Conservation (phyloP, 1,140 invertebrate species). For the Helicorthomorpha holstii region DNA sequence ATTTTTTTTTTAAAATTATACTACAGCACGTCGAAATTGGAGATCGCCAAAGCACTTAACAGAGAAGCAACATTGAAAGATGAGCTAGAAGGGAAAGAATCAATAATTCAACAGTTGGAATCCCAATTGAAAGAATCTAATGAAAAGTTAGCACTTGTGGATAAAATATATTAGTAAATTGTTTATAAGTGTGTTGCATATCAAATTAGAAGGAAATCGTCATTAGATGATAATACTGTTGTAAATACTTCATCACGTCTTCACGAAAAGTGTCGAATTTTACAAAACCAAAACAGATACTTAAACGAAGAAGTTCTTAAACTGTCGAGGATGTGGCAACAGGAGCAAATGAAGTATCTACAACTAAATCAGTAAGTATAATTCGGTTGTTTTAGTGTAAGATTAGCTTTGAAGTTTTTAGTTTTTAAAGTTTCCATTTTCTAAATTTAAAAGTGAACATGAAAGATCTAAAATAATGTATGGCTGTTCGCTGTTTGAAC, state of each 20-base stretch:
- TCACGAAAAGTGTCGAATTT: slow-evolving; percentile 18
- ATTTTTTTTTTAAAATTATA: slow-evolving; percentile 12
- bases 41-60: slow-evolving; percentile 27
- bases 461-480: too few relatives aligned
- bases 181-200: too few relatives aligned
- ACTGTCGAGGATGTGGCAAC: slow-evolving; percentile 11
- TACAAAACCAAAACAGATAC: slow-evolving; percentile 31
- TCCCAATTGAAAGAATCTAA: slow-evolving; percentile 5
- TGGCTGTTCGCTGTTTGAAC: too few relatives aligned
- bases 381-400: neutral
- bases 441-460: too few relatives aligned
- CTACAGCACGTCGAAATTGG: slow-evolving; percentile 26
- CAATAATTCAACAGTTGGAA: slow-evolving; percentile 20
- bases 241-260: neutral
- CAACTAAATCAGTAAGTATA: slow-evolving; percentile 6
- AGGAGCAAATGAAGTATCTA: slow-evolving; percentile 11
- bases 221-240: too few relatives aligned
- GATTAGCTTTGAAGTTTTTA: too few relatives aligned
- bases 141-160: too few relatives aligned
- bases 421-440: too few relatives aligned
- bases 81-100: slow-evolving; percentile 23
- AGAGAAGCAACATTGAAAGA: slow-evolving; percentile 24
- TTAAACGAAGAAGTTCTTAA: slow-evolving; percentile 29
- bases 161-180: too few relatives aligned
- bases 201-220: too few relatives aligned